phyloP scores from a whole-genome alignment of 2,113 vertebrate species.

The Nyctibius bracteatus region DNA sequence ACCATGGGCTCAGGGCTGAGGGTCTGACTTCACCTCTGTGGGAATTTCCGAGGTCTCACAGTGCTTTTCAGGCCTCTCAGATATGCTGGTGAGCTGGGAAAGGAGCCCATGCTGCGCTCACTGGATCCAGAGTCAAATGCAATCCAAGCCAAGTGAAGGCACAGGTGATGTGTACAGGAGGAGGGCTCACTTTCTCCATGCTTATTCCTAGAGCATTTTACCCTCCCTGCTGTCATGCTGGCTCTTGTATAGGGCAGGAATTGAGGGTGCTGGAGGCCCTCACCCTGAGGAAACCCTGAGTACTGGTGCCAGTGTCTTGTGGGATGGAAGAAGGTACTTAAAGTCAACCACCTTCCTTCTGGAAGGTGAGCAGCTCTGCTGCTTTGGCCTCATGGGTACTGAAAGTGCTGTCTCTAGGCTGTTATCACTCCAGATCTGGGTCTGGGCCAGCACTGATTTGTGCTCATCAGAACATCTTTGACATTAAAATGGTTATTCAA shows the following conservation, averaged over 20 bases:
- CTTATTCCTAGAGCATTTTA: background rate
- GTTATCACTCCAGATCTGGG: background rate
- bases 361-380: background rate
- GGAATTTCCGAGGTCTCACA: background rate
- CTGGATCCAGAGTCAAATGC: background rate
- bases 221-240: background rate
- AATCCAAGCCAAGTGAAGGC: background rate
- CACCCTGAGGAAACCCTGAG: background rate
- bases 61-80: background rate
- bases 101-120: background rate
- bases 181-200: background rate
- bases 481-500: background rate
- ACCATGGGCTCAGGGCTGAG: background rate
- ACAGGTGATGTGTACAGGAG: background rate
- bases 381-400: background rate
- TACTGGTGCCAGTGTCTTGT: background rate
- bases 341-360: fast-evolving
- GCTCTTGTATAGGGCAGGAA: background rate
- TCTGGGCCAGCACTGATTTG: background rate
- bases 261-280: background rate
- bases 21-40: constrained; percentile 17
- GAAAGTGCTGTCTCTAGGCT: background rate
- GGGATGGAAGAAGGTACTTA: background rate
- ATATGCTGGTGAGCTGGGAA: background rate
- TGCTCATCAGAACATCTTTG: background rate